Evolutionary conservation across 2,797 vertebrate species (phyloP).

Genomic region (Tokudaia tokunoshimensis): DNA sequence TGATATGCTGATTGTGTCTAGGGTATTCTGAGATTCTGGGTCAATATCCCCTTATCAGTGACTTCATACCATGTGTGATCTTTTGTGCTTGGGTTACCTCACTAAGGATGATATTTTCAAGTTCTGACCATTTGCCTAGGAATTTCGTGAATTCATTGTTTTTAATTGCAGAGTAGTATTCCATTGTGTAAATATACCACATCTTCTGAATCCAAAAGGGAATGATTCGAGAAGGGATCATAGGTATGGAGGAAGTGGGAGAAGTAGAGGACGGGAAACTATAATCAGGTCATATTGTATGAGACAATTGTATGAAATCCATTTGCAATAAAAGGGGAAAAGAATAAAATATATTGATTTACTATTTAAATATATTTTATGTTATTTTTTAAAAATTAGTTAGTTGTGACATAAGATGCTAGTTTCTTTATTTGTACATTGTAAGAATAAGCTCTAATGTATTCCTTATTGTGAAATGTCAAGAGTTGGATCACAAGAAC

Average conservation of each 20-base stretch:
- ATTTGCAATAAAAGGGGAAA: not conserved
- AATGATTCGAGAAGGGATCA: not conserved
- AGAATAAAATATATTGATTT: not conserved
- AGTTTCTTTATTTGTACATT: not conserved
- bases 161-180: too few species aligned
- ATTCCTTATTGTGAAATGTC: constrained; percentile 8
- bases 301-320: not conserved
- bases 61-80: too few species aligned
- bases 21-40: too few species aligned
- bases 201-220: too few species aligned
- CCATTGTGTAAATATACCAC: too few species aligned
- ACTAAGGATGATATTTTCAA: too few species aligned
- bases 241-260: not conserved
- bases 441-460: not conserved
- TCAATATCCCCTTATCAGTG: too few species aligned
- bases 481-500: not conserved
- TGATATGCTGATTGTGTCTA: too few species aligned
- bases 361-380: not conserved
- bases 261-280: not conserved
- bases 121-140: too few species aligned
- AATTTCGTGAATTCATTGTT: too few species aligned
- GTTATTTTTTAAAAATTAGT: constrained; percentile 11
- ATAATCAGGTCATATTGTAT: not conserved
- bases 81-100: too few species aligned
- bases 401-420: not conserved